Percentiles rank a stretch among this genome's conserved stretches.
phyloP scores from a whole-genome alignment of 2,797 vertebrate genomes.

The Parauchenoglanis ngamensis region DNA sequence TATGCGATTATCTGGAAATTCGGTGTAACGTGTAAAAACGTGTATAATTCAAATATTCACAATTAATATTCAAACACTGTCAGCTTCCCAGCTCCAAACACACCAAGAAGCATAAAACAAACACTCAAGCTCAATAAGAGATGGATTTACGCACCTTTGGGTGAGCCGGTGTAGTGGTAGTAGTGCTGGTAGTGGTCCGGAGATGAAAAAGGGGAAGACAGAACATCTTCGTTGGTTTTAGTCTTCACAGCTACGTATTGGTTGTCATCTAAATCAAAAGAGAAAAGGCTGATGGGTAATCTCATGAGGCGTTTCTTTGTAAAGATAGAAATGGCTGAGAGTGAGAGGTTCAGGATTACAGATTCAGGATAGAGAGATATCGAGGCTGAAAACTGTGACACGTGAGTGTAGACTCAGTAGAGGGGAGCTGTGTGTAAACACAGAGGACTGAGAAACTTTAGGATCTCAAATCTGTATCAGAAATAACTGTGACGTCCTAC shows the following conservation, averaged over 20 bases:
- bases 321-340: background rate
- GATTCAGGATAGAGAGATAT: background rate
- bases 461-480: background rate
- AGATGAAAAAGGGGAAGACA: conserved; percentile 83
- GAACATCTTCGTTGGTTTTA: conserved; percentile 89
- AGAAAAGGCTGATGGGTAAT: background rate
- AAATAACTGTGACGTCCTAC: background rate
- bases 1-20: background rate
- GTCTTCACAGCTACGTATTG: conserved; percentile 76
- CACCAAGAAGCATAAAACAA: background rate
- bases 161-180: conserved; percentile 86
- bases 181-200: conserved; percentile 89
- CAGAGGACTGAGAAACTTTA: background rate
- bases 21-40: too few species aligned
- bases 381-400: background rate
- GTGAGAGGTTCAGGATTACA: background rate
- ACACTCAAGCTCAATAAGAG: too few species aligned
- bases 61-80: background rate
- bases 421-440: background rate
- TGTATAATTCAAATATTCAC: background rate
- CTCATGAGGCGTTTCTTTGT: background rate
- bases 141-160: conserved; percentile 37
- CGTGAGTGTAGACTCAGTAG: background rate
- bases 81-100: background rate
- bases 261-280: conserved; percentile 20